Evolutionary conservation across 2,113 vertebrate species (phyloP), one percentile per base, ranked within the genome.

Genomic region (Labeo rohita): DNA sequence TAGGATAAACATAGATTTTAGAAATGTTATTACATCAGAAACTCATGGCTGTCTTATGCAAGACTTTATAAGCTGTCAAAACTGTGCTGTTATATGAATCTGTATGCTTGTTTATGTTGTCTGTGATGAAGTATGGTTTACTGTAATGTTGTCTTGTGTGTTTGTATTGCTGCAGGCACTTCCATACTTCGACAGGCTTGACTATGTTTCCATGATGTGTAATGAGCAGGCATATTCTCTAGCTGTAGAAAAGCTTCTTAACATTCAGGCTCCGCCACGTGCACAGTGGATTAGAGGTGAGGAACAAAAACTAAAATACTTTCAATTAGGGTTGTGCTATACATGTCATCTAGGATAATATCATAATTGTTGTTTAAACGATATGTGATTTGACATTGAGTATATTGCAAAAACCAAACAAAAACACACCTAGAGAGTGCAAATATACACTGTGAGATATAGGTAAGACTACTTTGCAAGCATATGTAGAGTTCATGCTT

Each of bases 171-270:
- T 50, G 1, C 89, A 99, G 98, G 97, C 97, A 0, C 92, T 99
- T 50, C 98, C 98, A 0, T 99, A 99, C 89, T 99, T 99, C 4
- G 98, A 99, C 92, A 96, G 98, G 2, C 95, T 99, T 0, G 98
- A 99, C 89, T 99, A 99, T 0, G 96, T 99, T 50, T 99, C 98
- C 88, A 98, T 99, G 98, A 99, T 99, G 98, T 99, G 98, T 82
- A 99, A 99, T 0, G 97, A 99, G 47, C 93, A 99, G 90, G 96
- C 96, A 4, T 99, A 99, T 50, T 95, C 97, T 0, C 90, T 99
- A 87, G 98, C 98, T 0, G 97, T 99, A 88, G 98, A 99, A 92
- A 99, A 96, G 84, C 92, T 99, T 77, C 96, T 99, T 8, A 99
- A 99, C 90, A 98, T 99, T 92, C 93, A 93, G 21, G 96, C 96